Conservation (phyloP, 2,113 vertebrate species). For the Petaurus breviceps region DNA sequence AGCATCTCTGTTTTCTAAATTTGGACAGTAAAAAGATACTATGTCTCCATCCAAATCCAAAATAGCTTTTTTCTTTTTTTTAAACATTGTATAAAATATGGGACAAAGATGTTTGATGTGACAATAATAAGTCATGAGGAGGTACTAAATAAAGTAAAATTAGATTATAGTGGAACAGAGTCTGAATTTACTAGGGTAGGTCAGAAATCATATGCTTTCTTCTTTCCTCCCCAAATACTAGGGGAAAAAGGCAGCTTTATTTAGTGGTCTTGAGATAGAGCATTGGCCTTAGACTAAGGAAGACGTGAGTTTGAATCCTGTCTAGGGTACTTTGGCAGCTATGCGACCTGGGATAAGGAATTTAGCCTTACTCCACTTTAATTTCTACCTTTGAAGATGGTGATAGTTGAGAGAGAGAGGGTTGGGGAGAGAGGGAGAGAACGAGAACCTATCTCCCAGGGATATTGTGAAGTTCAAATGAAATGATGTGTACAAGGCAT, state of each 20-base stretch:
- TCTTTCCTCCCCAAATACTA: not conserved
- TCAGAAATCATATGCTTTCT: not conserved
- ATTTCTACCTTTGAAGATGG: too few relatives aligned
- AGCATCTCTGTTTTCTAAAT: not conserved
- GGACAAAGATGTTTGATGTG: not conserved
- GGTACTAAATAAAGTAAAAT: not conserved
- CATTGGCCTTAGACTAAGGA: not conserved
- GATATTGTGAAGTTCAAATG: not conserved
- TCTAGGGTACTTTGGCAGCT: not conserved
- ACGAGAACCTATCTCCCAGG: not conserved
- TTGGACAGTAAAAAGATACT: not conserved
- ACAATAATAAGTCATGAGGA: not conserved
- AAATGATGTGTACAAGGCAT: not conserved
- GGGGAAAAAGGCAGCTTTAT: not conserved
- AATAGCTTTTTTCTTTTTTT: not conserved
- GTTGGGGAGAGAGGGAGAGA: too few relatives aligned
- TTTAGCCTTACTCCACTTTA: not conserved
- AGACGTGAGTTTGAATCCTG: not conserved
- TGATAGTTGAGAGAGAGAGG: too few relatives aligned
- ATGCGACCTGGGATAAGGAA: not conserved
- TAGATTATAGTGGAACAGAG: not conserved
- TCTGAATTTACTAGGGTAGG: too few relatives aligned
- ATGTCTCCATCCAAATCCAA: not conserved
- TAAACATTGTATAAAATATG: not conserved
- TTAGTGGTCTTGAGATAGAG: not conserved